phyloP scores from a whole-genome alignment of 2,113 vertebrate genomes.

The Periophthalmus modestus region DNA sequence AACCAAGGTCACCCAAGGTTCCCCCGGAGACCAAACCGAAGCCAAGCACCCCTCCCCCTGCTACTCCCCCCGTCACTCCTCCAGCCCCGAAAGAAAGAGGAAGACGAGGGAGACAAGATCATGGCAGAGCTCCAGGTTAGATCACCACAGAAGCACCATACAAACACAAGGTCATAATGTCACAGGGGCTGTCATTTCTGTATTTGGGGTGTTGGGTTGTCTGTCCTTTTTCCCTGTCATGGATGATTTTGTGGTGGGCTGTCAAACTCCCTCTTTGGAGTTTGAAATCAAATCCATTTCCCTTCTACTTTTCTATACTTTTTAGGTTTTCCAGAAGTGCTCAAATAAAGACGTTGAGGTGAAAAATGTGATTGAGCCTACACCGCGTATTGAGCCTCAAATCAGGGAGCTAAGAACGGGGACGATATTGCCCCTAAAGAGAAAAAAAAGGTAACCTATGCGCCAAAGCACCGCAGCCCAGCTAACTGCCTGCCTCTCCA shows the following conservation, averaged over 20 bases:
- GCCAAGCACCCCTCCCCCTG: slow-evolving; percentile 68
- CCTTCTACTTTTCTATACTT: slow-evolving; percentile 85
- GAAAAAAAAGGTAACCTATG: slow-evolving; percentile 95
- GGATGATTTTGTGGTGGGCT: slow-evolving; percentile 34
- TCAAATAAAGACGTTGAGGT: slow-evolving; percentile 91
- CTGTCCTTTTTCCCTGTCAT: slow-evolving; percentile 30
- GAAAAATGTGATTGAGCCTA: slow-evolving; percentile 87
- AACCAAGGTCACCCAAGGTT: slow-evolving; percentile 68
- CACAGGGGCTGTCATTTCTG: slow-evolving; percentile 5
- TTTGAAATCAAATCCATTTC: slow-evolving; percentile 46
- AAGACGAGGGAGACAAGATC: slow-evolving; percentile 92
- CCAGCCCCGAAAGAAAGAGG: slow-evolving; percentile 78
- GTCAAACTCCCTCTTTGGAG: neutral
- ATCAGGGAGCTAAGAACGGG: slow-evolving; percentile 90
- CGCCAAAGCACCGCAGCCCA: slow-evolving; percentile 68
- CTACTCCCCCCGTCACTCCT: slow-evolving; percentile 60
- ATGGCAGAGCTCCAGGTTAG: slow-evolving; percentile 97
- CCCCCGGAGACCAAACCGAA: slow-evolving; percentile 75
- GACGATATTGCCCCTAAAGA: slow-evolving; percentile 84
- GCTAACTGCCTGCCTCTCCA: slow-evolving; percentile 72
- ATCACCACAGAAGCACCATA: slow-evolving; percentile 21
- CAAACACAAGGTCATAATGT: neutral
- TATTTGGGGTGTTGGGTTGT: slow-evolving; percentile 33
- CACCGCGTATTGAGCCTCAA: slow-evolving; percentile 86
- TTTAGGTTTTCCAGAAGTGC: slow-evolving; percentile 99